Conservation (phyloP, 2,888 invertebrate genomes). For the Microplitis manilae region DNA sequence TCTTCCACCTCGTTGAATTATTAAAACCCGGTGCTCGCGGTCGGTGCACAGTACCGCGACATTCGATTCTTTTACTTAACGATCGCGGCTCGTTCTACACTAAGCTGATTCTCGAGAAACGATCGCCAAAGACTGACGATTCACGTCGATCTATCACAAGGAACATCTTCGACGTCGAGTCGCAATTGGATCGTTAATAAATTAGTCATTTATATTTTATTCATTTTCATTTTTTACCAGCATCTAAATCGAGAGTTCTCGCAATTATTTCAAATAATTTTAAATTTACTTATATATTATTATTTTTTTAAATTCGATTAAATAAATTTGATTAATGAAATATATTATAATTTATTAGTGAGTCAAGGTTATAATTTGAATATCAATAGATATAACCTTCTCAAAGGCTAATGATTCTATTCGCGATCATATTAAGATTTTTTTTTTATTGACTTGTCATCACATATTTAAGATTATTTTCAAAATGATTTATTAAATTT, state of each 20-base stretch:
- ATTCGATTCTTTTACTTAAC: constrained; percentile 48
- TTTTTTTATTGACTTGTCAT: background rate
- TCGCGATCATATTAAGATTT: background rate
- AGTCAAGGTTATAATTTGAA: background rate
- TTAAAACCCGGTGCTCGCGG: constrained; percentile 52
- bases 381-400: background rate
- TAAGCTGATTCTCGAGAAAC: constrained; percentile 38
- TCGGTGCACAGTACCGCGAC: constrained; percentile 26
- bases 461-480: no score
- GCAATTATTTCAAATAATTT: constrained; percentile 7
- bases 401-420: background rate
- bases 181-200: constrained; percentile 54
- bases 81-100: constrained; percentile 43
- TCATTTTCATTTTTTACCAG: constrained; percentile 23
- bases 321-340: background rate
- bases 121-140: constrained; percentile 36
- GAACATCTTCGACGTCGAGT: constrained; percentile 50
- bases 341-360: background rate
- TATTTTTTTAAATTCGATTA: background rate
- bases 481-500: no score
- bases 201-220: constrained; percentile 50
- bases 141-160: constrained; percentile 50
- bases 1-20: constrained; percentile 55
- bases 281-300: background rate
- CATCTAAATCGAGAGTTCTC: constrained; percentile 14